A percentile compares a stretch with the other conserved stretches of the same genome.
Conservation (phyloP, 2,888 invertebrate genomes). For the Alcis repandata region DNA sequence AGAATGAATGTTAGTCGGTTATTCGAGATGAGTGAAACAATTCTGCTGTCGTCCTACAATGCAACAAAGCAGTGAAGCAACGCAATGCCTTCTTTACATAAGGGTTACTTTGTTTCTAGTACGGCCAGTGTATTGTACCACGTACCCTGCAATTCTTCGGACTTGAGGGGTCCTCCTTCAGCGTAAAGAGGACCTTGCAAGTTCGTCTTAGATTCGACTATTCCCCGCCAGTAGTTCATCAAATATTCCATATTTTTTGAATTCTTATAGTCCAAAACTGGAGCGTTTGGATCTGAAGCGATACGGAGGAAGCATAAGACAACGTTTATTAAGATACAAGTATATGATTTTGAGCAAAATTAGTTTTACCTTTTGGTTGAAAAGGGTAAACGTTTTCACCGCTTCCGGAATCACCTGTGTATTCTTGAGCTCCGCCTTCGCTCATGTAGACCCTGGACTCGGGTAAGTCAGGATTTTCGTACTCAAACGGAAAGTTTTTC, state of each 20-base stretch:
- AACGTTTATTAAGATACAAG: constrained; percentile 6
- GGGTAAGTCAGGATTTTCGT: constrained; percentile 79
- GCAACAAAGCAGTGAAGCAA: constrained; percentile 75
- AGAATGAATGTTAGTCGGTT: constrained; percentile 56
- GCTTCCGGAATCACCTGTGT: constrained; percentile 75
- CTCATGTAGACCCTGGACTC: constrained; percentile 87
- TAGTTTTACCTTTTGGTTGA: constrained; percentile 68
- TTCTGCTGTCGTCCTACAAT: constrained; percentile 66
- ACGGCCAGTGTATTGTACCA: constrained; percentile 26
- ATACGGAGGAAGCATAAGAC: constrained; percentile 29
- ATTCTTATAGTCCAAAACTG: constrained; percentile 58
- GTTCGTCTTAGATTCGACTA: constrained; percentile 65
- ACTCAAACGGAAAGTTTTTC: constrained; percentile 82
- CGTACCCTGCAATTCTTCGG: constrained; percentile 76
- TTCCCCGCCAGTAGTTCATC: constrained; percentile 76
- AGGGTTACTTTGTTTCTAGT: constrained; percentile 44
- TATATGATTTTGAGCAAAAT: neutral
- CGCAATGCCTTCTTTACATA: constrained; percentile 64
- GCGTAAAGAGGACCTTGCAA: constrained; percentile 74
- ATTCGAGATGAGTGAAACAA: constrained; percentile 65
- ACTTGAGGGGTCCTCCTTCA: constrained; percentile 78
- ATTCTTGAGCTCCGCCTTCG: constrained; percentile 81
- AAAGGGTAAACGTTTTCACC: constrained; percentile 69
- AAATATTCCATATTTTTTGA: constrained; percentile 79
- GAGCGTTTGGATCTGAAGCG: constrained; percentile 51